These are phyloP conservation scores for Chrysolina haemoptera DNA, from an alignment of 2,888 invertebrate species.

Conservation along the genomic window DNA sequence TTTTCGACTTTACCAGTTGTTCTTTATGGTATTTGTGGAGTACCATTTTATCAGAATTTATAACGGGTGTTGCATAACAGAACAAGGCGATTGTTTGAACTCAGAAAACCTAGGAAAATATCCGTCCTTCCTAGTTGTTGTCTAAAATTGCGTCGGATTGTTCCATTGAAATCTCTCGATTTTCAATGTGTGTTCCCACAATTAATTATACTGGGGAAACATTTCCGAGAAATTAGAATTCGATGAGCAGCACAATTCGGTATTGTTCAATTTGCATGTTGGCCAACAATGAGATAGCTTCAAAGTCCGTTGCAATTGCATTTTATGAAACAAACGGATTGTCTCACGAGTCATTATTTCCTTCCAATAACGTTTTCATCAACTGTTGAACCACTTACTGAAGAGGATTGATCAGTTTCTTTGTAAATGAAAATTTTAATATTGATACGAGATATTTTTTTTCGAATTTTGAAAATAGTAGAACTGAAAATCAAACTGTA, in stretches of 20 bases:
- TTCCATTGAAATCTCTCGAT: neutral
- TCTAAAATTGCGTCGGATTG: constrained; percentile 15
- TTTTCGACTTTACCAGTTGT: no score
- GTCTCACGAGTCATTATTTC: neutral
- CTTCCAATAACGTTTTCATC: no score
- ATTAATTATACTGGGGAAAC: constrained; percentile 4
- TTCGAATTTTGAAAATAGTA: no score
- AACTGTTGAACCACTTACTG: no score
- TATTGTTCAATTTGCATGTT: constrained; percentile 8
- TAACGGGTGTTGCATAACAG: constrained; percentile 1
- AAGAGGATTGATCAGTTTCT: no score
- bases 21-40: neutral
- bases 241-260: neutral
- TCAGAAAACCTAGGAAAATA: neutral
- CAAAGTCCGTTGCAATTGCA: neutral
- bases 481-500: no score
- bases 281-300: constrained; percentile 2
- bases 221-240: constrained; percentile 13
- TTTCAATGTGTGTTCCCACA: constrained; percentile 15
- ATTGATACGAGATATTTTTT: no score
- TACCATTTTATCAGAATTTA: neutral
- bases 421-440: no score
- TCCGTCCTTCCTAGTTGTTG: neutral
- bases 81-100: neutral
- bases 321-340: neutral